These are phyloP conservation scores for Stegodyphus mimosarum DNA, from an alignment of 1,140 invertebrate species.

Conservation along the genomic window DNA sequence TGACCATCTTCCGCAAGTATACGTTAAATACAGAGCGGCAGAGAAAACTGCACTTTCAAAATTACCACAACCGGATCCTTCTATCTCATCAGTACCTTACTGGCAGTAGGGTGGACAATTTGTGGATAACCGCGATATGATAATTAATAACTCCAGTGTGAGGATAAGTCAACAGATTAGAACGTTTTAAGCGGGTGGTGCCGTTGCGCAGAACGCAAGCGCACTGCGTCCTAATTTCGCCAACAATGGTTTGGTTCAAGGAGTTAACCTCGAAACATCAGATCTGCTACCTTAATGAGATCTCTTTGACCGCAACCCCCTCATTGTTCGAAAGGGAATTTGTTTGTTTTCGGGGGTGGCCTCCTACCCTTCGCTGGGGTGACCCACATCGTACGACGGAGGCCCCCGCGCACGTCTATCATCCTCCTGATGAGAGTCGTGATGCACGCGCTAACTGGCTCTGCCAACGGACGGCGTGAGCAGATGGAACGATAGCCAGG, in stretches of 20 bases:
- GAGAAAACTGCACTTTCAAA: no score
- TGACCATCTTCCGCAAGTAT: no score
- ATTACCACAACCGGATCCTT: no score
- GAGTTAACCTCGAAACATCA: constrained; percentile 46
- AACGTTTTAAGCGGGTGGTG: not conserved
- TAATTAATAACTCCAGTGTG: not conserved
- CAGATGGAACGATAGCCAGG: not conserved
- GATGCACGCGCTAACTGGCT: constrained; percentile 13
- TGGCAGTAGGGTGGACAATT: not conserved
- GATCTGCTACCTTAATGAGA: constrained; percentile 29
- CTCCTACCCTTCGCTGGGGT: not conserved
- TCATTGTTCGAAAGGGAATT: constrained; percentile 19
- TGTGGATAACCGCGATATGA: not conserved
- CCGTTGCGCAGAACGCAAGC: not conserved
- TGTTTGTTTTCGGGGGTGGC: constrained; percentile 44
- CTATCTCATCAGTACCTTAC: no score
- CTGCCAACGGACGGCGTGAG: constrained; percentile 7
- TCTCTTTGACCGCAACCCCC: not conserved
- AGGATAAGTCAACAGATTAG: not conserved
- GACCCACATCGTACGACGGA: constrained; percentile 22
- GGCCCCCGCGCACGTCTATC: not conserved
- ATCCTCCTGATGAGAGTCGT: not conserved
- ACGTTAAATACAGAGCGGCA: no score
- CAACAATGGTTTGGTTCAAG: constrained; percentile 38
- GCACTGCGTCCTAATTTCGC: constrained; percentile 5